Conservation (phyloP, 2,113 vertebrate species). For the Ramphastos sulfuratus region DNA sequence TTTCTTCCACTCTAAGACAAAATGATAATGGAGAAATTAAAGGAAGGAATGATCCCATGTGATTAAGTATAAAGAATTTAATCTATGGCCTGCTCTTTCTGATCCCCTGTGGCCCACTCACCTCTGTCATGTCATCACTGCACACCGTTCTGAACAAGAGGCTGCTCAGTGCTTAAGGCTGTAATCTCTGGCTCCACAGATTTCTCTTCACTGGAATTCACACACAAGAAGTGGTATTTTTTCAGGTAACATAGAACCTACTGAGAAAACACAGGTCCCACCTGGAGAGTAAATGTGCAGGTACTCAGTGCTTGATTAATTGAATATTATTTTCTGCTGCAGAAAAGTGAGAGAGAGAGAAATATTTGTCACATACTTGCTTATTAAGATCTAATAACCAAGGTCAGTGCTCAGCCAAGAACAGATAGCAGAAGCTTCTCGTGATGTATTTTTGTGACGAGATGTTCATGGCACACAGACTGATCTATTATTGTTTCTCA, state of each 20-base stretch:
- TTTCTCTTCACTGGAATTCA: background rate
- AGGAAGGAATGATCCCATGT: background rate
- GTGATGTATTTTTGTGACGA: constrained; percentile 29
- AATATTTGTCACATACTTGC: constrained; percentile 9
- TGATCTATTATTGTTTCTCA: constrained; percentile 18
- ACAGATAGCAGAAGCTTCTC: background rate
- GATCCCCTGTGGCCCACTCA: background rate
- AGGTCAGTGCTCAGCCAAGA: constrained; percentile 52
- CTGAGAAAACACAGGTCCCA: background rate
- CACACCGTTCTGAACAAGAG: background rate
- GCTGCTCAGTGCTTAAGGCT: background rate
- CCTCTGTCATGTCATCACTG: background rate
- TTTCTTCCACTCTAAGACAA: background rate
- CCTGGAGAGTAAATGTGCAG: background rate
- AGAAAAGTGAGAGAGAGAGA: constrained; percentile 2
- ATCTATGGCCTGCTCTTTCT: background rate
- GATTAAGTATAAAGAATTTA: background rate
- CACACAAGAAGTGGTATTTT: background rate
- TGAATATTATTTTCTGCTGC: background rate
- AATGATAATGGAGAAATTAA: background rate
- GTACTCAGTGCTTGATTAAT: background rate
- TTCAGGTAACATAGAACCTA: background rate
- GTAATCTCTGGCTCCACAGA: background rate
- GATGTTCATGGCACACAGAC: constrained; percentile 33
- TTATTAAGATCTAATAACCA: constrained; percentile 49